Evolutionary conservation across 1,140 invertebrate genomes (phyloP).

Genomic region (Drosophila varians): DNA sequence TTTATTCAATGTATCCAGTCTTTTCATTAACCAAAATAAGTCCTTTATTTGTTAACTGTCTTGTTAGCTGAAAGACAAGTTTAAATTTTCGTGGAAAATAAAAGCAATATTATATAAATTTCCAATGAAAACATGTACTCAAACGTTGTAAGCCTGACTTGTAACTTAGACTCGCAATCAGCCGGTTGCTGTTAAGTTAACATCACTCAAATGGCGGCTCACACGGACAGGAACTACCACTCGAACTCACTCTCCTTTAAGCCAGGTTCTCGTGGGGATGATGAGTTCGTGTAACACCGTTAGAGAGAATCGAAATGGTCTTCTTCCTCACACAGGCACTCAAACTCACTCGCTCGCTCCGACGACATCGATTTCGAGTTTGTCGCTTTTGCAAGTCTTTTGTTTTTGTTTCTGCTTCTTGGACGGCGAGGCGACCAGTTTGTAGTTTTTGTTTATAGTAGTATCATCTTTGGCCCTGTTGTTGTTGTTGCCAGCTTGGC

Average conservation of each 20-base stretch:
- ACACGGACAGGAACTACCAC: slow-evolving; percentile 7
- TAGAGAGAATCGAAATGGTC: slow-evolving; percentile 58
- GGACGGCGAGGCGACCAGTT: slow-evolving; percentile 56
- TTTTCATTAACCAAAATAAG: too few relatives aligned
- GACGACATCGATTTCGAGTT: slow-evolving; percentile 37
- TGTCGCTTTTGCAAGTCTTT: slow-evolving; percentile 55
- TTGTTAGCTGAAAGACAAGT: too few relatives aligned
- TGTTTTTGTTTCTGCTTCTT: slow-evolving; percentile 50
- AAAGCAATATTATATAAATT: neutral
- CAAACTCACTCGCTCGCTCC: neutral
- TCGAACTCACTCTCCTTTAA: slow-evolving; percentile 8
- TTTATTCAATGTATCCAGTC: too few relatives aligned
- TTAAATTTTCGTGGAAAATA: neutral
- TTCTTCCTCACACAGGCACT: slow-evolving; percentile 43
- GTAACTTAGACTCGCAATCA: neutral
- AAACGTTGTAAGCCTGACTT: neutral
- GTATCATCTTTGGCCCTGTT: slow-evolving; percentile 50
- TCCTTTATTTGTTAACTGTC: too few relatives aligned
- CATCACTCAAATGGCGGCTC: slow-evolving; percentile 54
- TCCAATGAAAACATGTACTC: neutral
- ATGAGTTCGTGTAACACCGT: slow-evolving; percentile 62
- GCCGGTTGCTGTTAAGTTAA: slow-evolving; percentile 44
- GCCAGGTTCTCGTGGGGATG: neutral
- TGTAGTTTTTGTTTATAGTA: slow-evolving; percentile 77
- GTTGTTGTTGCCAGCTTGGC: slow-evolving; percentile 11